Conservation (phyloP, 2,888 invertebrate genomes). For the Mimachlamys varia region DNA sequence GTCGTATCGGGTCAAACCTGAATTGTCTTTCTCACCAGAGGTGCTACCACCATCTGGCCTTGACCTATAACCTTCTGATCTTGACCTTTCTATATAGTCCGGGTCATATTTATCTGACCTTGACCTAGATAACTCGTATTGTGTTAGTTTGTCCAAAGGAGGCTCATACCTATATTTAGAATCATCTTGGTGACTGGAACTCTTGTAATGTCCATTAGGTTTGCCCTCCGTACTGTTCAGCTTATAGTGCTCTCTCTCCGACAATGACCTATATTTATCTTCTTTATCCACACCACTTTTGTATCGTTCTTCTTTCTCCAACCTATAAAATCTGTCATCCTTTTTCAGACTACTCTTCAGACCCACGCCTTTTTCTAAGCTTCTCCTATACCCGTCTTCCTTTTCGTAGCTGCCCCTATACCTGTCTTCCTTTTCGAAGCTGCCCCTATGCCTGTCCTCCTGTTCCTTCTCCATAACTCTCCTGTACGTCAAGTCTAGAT, state of each 20-base stretch:
- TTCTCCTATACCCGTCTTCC: conserved; percentile 44
- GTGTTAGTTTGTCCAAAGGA: background rate
- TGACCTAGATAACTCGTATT: conserved; percentile 11
- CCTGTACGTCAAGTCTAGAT: conserved; percentile 17
- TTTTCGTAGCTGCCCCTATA: conserved; percentile 32
- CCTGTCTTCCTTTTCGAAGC: conserved; percentile 13
- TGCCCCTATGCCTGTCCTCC: too few species aligned
- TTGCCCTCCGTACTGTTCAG: background rate
- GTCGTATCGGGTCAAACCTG: conserved; percentile 41
- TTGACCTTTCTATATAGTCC: conserved; percentile 47
- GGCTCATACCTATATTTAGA: conserved; percentile 42
- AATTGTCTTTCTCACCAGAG: conserved; percentile 51
- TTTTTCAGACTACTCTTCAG: conserved; percentile 31
- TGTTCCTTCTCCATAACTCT: conserved; percentile 33
- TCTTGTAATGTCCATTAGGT: background rate
- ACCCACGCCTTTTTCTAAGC: conserved; percentile 45
- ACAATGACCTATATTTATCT: conserved; percentile 38
- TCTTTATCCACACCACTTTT: conserved; percentile 50
- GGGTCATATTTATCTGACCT: conserved; percentile 41
- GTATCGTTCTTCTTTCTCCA: conserved; percentile 47
- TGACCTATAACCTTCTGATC: conserved; percentile 58
- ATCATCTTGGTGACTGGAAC: conserved; percentile 25
- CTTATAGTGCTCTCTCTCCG: background rate
- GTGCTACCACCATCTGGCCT: conserved; percentile 62
- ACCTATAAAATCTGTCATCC: conserved; percentile 25